Conservation (phyloP, 2,797 vertebrate species). For the Cyclura pinguis region DNA sequence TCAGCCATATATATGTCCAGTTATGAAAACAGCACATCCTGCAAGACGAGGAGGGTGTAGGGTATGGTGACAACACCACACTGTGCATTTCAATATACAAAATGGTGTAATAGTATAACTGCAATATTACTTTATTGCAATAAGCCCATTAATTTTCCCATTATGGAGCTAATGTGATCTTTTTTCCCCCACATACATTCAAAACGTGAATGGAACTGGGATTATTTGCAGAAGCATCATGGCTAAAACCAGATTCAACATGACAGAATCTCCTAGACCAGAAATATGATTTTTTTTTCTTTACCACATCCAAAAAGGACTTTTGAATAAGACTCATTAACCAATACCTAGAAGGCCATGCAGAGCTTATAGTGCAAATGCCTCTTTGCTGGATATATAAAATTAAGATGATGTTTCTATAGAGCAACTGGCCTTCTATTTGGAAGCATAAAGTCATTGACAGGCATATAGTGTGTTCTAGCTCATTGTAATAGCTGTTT, state of each 20-base stretch:
- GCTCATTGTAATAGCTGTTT: slow-evolving; percentile 54
- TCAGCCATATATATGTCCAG: too few species aligned
- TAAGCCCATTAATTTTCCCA: background rate
- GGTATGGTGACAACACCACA: too few species aligned
- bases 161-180: background rate
- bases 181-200: background rate
- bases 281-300: background rate
- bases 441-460: slow-evolving; percentile 18
- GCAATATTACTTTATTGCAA: background rate
- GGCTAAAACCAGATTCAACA: background rate
- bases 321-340: background rate
- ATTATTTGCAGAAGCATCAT: background rate
- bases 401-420: slow-evolving; percentile 30
- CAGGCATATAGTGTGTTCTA: slow-evolving; percentile 28
- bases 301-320: background rate
- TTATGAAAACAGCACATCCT: too few species aligned
- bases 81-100: background rate
- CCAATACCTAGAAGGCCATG: background rate
- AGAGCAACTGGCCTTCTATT: background rate
- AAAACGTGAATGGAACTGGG: background rate
- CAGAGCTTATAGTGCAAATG: background rate
- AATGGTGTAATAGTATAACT: background rate
- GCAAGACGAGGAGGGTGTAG: too few species aligned
- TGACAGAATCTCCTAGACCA: background rate
- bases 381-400: background rate